Percentiles rank a stretch among this genome's conserved stretches.
Evolutionary conservation across 53 echinoderm and acorn worm species (phyloP).

Genomic region (Holothuria scabra): DNA sequence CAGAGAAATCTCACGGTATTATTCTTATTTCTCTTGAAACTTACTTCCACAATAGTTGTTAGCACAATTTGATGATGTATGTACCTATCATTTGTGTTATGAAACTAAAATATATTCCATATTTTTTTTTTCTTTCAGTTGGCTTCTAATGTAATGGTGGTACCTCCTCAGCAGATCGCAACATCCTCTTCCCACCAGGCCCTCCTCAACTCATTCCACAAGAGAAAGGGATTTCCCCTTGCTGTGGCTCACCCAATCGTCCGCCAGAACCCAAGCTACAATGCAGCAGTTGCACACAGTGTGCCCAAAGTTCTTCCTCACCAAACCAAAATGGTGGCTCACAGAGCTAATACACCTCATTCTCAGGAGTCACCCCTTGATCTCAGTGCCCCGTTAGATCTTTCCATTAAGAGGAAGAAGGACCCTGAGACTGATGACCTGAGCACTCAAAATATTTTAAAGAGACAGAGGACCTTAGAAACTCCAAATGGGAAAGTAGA

Average conservation of each 20-base stretch:
- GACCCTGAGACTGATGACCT: neutral
- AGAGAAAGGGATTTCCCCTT: conserved; percentile 28
- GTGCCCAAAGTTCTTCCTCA: conserved; percentile 10
- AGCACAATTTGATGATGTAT: too few relatives aligned
- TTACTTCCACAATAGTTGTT: too few relatives aligned
- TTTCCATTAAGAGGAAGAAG: conserved; percentile 68
- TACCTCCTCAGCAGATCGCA: conserved; percentile 32
- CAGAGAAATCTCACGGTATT: too few relatives aligned
- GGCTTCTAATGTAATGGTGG: conserved; percentile 45
- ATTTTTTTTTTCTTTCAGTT: neutral
- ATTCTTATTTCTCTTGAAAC: too few relatives aligned
- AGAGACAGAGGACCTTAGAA: conserved; percentile 5
- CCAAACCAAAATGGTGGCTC: neutral
- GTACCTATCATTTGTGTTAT: too few relatives aligned
- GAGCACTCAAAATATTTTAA: neutral
- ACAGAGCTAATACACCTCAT: neutral
- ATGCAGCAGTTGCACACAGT: conserved; percentile 11
- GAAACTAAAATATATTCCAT: neutral
- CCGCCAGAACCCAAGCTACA: conserved; percentile 25
- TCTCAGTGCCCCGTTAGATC: conserved; percentile 82
- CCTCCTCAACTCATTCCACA: conserved; percentile 4
- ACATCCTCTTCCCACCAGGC: conserved; percentile 19
- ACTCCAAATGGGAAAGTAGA: neutral
- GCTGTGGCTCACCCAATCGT: conserved; percentile 47
- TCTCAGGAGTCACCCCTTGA: conserved; percentile 68